Base-by-base conservation (phyloP, 92 coral and sea anemone species). In the Phymanthus crucifer region DNA sequence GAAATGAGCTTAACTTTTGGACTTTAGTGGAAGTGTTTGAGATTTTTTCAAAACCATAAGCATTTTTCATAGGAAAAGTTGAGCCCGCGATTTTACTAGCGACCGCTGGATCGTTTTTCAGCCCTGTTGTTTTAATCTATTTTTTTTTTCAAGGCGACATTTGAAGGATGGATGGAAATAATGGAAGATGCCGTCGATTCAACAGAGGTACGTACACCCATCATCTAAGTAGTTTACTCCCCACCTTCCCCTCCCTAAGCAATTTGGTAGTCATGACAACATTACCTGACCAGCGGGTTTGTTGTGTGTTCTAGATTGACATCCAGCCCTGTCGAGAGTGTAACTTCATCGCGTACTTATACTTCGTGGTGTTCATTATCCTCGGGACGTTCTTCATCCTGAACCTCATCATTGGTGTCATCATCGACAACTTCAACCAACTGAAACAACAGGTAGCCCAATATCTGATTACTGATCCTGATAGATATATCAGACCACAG, bases 111-210 rank as follows among this genome's bases (percentile, higher is more conserved):
- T n/a, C n/a, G n/a, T n/a, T n/a, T n/a, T n/a, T n/a, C n/a, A n/a
- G n/a, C n/a, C n/a, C n/a, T n/a, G n/a, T n/a, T n/a, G n/a, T n/a
- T n/a, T n/a, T n/a, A n/a, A n/a, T n/a, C n/a, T 35, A 9, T 26
- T 2, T 66, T 47, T 26, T 70, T 66, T 19, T n/a, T 70, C 26
- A 65, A 95, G 98, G 98, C 98, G 32, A 95, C 98, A 52, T 93
- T 95, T 70, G 98, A 95, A 78, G 98, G 98, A 14, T 95, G 98
- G 98, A 95, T 95, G 90, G 98, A 95, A 77, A 84, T 95, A 8
- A 95, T 95, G 98, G 91, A 87, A 75, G 98, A 95, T 78, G 98
- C 98, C 45, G 90, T 95, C 11, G 98, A 95, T 64, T 90, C 97
- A 23, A 95, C 95, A 4, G 84, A 90, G 76, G 98, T 93, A 75